Conservation (phyloP, 30 jellyfish, hydroid and myxozoan species). For the Cassiopea andromeda region DNA sequence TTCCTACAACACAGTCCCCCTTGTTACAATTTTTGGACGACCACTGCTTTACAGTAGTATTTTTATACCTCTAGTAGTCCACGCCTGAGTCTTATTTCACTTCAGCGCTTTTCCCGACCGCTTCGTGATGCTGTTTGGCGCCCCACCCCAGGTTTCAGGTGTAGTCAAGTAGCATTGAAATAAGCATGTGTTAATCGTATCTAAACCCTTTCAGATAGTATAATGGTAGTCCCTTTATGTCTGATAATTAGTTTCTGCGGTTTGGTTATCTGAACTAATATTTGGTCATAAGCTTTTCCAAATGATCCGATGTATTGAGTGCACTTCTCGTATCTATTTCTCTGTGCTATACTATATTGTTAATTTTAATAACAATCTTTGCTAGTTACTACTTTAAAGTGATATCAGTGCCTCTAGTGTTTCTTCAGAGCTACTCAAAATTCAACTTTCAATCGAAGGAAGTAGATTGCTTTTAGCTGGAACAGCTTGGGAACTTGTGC, state of each 20-base stretch:
- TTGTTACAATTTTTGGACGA: too few relatives aligned
- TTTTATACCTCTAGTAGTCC: too few relatives aligned
- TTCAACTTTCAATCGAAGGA: not conserved
- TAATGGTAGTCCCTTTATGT: not conserved
- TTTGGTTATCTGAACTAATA: conserved; percentile 2
- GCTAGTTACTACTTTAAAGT: not conserved
- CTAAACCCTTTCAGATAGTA: not conserved
- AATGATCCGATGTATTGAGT: not conserved
- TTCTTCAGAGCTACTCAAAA: not conserved
- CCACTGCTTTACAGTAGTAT: too few relatives aligned
- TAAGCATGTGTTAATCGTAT: too few relatives aligned
- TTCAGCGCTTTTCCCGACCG: too few relatives aligned
- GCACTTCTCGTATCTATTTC: not conserved
- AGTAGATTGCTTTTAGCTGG: too few relatives aligned
- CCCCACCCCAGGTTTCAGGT: too few relatives aligned
- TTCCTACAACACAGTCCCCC: too few relatives aligned
- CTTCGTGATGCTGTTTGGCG: too few relatives aligned
- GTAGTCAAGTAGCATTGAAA: too few relatives aligned
- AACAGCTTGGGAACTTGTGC: not conserved
- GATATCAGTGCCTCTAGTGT: not conserved
- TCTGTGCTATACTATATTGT: not conserved
- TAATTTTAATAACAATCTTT: too few relatives aligned
- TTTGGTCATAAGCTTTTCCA: not conserved
- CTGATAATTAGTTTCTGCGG: conserved; percentile 16
- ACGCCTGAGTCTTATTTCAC: too few relatives aligned